Base-by-base conservation (phyloP, 2,797 vertebrate species). In the Danio jaintianensis region DNA sequence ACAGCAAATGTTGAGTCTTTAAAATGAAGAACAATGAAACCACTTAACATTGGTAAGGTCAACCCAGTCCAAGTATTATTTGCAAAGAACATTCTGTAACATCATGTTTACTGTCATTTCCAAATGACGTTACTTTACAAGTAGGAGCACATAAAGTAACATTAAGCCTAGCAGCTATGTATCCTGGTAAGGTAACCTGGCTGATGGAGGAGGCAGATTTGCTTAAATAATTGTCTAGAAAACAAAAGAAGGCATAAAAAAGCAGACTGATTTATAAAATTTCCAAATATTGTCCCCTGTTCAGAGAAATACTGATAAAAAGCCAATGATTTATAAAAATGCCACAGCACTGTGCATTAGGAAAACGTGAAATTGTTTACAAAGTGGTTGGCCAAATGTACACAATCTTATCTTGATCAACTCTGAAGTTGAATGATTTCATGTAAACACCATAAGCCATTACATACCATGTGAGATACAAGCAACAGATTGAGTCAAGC, bases 371-470 rank as follows among this genome's bases (percentile, higher is more conserved):
- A 38, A 36, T 52, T 36, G 66, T 36, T 50, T n/a, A 5, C 0
- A 68, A 15, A 45, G 45, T 48, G 7, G 18, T 9, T 4, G 4
- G 15, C 4, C 45, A 22, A 67, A 48, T 7, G 0, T n/a, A 20
- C 8, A 10, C n/a, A 45, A 64, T 64, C 62, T 64, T 18, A 64
- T 64, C 42, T 45, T 11, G 61, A 63, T 63, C n/a, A 64, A 20
- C 20, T 16, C 20, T 47, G 64, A 7, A 36, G 45, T 48, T 68
- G 63, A 68, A 68, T 68, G 15, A 50, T 22, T 48, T 13, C 45
- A 29, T 47, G 18, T 48, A 67, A 48, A 67, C 43, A 50, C 45
- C 64, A 50, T 11, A 53, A 70, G 50, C 3, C 16, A 70, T 55
- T 18, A 70, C 15, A 55, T 40, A 53, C 16, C 36, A 70, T 53